A percentile compares a stretch with the other conserved stretches of the same genome.
Conservation (phyloP, 2,113 vertebrate species). For the Zapus hudsonius region DNA sequence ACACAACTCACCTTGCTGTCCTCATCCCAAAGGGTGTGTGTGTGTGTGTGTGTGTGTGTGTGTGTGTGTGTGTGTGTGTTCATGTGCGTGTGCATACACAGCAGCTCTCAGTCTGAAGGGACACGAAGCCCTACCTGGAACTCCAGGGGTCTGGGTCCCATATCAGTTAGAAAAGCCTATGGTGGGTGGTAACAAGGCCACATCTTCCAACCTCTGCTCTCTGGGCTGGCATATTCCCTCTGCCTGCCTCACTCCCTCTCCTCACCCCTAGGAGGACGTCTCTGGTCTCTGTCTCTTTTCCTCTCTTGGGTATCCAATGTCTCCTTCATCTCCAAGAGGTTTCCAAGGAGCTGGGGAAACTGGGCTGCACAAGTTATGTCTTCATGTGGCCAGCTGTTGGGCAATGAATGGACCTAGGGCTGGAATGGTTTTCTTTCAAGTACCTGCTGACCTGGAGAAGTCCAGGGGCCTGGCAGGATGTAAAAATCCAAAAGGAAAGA, state of each 20-base stretch:
- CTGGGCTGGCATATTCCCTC: neutral
- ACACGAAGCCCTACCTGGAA: neutral
- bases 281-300: neutral
- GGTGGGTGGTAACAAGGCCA: no score
- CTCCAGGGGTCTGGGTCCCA: no score
- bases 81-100: no score
- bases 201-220: rapidly evolving
- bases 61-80: no score
- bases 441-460: neutral
- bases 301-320: neutral
- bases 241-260: neutral
- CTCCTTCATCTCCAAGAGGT: neutral
- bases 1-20: neutral
- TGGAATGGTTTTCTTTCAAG: neutral
- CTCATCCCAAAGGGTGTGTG: no score
- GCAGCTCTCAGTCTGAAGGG: no score
- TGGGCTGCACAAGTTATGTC: rapidly evolving
- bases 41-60: no score
- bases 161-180: rapidly evolving
- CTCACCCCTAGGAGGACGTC: neutral
- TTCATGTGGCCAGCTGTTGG: rapidly evolving
- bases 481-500: neutral
- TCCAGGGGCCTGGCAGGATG: rapidly evolving
- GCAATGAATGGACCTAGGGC: rapidly evolving
- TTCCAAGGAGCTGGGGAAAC: neutral